These are phyloP conservation scores for Scaptodrosophila latifasciaeformis DNA, from an alignment of 2,888 invertebrate genomes.

Conservation along the genomic window DNA sequence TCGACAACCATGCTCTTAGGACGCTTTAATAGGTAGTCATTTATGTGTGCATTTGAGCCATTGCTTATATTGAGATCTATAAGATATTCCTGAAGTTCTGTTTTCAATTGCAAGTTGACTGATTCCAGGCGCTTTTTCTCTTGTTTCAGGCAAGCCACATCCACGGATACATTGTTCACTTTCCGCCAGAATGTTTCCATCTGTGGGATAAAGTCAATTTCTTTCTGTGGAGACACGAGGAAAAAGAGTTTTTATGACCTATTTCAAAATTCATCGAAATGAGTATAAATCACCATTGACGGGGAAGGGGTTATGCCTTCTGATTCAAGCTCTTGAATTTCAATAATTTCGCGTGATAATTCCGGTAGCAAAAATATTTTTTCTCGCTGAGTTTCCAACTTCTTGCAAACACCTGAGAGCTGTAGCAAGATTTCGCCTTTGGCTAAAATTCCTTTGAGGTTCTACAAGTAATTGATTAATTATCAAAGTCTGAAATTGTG, in stretches of 20 bases:
- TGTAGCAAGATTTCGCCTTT: slow-evolving; percentile 80
- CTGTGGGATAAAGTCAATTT: slow-evolving; percentile 78
- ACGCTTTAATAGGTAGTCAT: slow-evolving; percentile 68
- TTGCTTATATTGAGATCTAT: slow-evolving; percentile 77
- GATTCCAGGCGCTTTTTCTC: slow-evolving; percentile 73
- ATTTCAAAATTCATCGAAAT: not conserved
- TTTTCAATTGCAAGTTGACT: slow-evolving; percentile 81
- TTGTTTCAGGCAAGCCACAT: slow-evolving; percentile 76
- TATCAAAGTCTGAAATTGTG: not conserved
- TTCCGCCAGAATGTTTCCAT: slow-evolving; percentile 84
- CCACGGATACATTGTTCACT: slow-evolving; percentile 78
- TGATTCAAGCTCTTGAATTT: slow-evolving; percentile 71
- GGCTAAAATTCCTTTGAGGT: slow-evolving; percentile 76
- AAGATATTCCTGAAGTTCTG: slow-evolving; percentile 79
- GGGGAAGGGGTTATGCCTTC: slow-evolving; percentile 41
- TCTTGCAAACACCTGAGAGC: slow-evolving; percentile 80
- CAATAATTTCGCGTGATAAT: slow-evolving; percentile 53
- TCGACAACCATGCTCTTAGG: slow-evolving; percentile 74
- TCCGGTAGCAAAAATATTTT: slow-evolving; percentile 75
- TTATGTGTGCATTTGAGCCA: slow-evolving; percentile 68
- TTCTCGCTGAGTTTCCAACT: slow-evolving; percentile 81
- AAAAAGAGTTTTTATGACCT: too few relatives aligned
- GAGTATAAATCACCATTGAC: slow-evolving; percentile 31
- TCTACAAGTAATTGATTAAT: slow-evolving; percentile 62
- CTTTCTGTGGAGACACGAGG: not conserved